These are phyloP conservation scores for Sporophila hypoxantha DNA, from an alignment of 2,113 vertebrate species.

Conservation along the genomic window DNA sequence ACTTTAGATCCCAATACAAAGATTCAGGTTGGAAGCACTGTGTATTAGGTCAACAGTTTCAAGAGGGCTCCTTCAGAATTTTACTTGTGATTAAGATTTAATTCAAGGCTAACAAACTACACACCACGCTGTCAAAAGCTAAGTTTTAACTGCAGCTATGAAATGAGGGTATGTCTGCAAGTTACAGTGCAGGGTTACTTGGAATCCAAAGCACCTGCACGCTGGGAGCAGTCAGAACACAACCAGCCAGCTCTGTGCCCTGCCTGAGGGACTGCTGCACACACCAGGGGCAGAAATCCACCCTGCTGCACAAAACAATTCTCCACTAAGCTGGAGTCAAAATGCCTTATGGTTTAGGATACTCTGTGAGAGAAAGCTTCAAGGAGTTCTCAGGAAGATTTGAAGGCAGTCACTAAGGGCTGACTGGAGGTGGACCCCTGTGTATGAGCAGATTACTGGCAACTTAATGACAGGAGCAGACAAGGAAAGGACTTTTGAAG, in stretches of 20 bases:
- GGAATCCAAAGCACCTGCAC: background rate
- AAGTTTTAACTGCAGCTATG: background rate
- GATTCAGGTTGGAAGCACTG: background rate
- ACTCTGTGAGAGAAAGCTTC: background rate
- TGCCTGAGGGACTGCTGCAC: background rate
- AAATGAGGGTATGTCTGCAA: background rate
- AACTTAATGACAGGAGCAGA: background rate
- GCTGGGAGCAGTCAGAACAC: background rate
- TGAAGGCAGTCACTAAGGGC: background rate
- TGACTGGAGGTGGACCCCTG: background rate
- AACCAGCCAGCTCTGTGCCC: too few relatives aligned
- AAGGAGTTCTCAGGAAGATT: background rate
- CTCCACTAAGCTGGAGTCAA: fast-evolving
- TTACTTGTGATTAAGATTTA: background rate
- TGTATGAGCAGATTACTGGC: background rate
- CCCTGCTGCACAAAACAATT: background rate
- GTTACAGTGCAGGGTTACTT: background rate
- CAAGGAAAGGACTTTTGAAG: background rate
- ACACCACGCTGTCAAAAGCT: background rate
- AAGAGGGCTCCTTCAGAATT: background rate
- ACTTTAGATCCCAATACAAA: background rate
- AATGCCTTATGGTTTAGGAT: background rate
- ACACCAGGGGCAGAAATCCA: background rate
- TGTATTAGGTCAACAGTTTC: background rate
- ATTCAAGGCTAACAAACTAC: background rate